Evolutionary conservation across 1,140 invertebrate species (phyloP), one percentile per base, ranked within the genome.

Genomic region (Ditylenchus dipsaci): DNA sequence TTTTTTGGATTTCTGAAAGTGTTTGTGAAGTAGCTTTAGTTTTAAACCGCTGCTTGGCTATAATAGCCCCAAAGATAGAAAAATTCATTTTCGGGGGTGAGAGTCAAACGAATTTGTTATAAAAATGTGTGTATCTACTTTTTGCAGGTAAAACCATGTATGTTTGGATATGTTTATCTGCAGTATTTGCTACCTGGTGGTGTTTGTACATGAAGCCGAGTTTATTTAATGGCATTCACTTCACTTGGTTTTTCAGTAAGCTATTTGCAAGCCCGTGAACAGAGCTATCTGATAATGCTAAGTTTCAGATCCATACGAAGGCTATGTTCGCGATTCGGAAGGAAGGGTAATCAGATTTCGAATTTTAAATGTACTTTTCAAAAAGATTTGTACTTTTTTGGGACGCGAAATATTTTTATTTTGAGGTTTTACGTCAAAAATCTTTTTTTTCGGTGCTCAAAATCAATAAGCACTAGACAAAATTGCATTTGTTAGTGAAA

Each of bases 171-270:
- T 26, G 13, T n/a, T 19, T 21, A 3, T 59, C 30, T 29, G 38
- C 56, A 1, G 30, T 17, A 11, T 67, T 58, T 45, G 65, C 49
- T 23, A 38, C 53, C 23, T 67, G 53, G 21, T 67, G 65, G 65
- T 23, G 13, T n/a, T 45, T 67, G n/a, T 68, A 38, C 53, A 21
- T 53, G 19, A 68, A 65, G 29, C 67, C 67, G 21, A 43, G 43
- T 42, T 38, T 57, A 15, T 68, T 68, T 29, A 68, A 56, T 33
- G 67, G 67, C 19, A 68, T 68, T 27, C 42, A 65, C 1, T 63
- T 68, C 19, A 47, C 67, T 7, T 68, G 67, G 67, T 68, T 68
- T 56, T 68, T 65, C 29, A 68, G n/a, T n/a, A n/a, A n/a, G n/a
- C n/a, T n/a, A n/a, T n/a, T n/a, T n/a, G n/a, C n/a, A n/a, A n/a